Evolutionary conservation across 2,888 invertebrate genomes (phyloP), one percentile per base, ranked within the genome.

Genomic region (Spialia ferax): DNA sequence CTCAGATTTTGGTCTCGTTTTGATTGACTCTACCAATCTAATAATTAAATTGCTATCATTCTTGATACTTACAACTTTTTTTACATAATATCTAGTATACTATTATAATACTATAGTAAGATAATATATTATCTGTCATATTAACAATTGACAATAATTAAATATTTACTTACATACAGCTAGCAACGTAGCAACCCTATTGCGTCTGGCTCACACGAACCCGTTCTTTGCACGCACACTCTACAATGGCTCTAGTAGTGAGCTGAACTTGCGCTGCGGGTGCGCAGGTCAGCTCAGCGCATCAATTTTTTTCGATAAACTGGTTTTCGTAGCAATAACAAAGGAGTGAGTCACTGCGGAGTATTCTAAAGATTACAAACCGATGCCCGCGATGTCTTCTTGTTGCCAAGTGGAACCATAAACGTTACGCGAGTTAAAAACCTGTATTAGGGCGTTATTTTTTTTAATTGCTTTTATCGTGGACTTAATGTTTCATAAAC

Each of bases 241-340:
- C 11, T 38, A 38, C 35, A 13, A 38, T 7, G 83, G 73, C 48
- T 57, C 38, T 23, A 32, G 64, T 54, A 69, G 56, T 22, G 22
- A 48, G 68, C 70, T 71, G 67, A 72, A 68, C 71, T 75, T 82
- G 87, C 86, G 83, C 79, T 82, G 87, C 86, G 83, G 78, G 81
- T 79, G 81, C 83, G 85, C 88, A 86, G 92, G 90, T 91, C 91
- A 90, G 79, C 82, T 77, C 77, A 78, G 80, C 79, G 85, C 83
- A 84, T 87, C 82, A 75, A 60, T 79, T 86, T 87, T 86, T 88
- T 85, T 75, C 78, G 73, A 69, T 71, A 76, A 90, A 93, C 92
- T 84, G 90, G 93, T 93, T 89, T 61, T 81, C 80, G 80, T 82
- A 79, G 78, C 82, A 81, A 86, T 86, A 87, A 89, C 86, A 87